phyloP scores from a whole-genome alignment of 1,140 invertebrate genomes.

The Idris sp. region DNA sequence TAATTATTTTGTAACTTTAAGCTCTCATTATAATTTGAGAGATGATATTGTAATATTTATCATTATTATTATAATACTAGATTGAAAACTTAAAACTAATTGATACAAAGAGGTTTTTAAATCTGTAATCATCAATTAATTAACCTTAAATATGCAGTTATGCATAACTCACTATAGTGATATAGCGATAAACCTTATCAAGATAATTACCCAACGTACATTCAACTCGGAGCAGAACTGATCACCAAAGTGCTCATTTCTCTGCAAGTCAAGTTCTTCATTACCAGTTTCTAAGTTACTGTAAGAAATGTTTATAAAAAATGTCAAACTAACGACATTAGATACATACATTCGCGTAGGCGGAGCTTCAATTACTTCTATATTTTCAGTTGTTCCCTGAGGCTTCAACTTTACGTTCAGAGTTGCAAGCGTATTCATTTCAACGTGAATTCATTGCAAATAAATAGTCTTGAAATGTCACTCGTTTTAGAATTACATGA shows the following conservation, averaged over 20 bases:
- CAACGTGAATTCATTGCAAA: constrained; percentile 21
- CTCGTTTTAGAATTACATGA: constrained; percentile 11
- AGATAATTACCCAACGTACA: constrained; percentile 18
- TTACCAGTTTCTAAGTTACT: constrained; percentile 31
- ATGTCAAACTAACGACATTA: constrained; percentile 33
- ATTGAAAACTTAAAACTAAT: too few relatives aligned
- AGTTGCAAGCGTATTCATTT: constrained; percentile 23
- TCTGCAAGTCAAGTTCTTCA: constrained; percentile 26
- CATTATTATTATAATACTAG: too few relatives aligned
- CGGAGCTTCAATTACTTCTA: constrained; percentile 33
- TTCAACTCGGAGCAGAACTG: constrained; percentile 12
- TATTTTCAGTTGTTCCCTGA: constrained; percentile 27
- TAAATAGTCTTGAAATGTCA: constrained; percentile 19
- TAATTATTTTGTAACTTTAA: too few relatives aligned
- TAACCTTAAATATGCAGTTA: too few relatives aligned
- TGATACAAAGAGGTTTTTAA: too few relatives aligned
- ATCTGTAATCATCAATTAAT: too few relatives aligned
- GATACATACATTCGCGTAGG: constrained; percentile 9
- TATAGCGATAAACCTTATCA: background rate
- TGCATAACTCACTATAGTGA: constrained; percentile 2
- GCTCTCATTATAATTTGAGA: too few relatives aligned
- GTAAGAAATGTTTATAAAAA: constrained; percentile 47
- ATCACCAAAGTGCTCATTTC: constrained; percentile 15
- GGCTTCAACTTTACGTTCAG: constrained; percentile 20
- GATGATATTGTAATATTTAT: too few relatives aligned